Evolutionary conservation across 2,113 vertebrate species (phyloP), one percentile per base, ranked within the genome.

Genomic region (Grus americana): DNA sequence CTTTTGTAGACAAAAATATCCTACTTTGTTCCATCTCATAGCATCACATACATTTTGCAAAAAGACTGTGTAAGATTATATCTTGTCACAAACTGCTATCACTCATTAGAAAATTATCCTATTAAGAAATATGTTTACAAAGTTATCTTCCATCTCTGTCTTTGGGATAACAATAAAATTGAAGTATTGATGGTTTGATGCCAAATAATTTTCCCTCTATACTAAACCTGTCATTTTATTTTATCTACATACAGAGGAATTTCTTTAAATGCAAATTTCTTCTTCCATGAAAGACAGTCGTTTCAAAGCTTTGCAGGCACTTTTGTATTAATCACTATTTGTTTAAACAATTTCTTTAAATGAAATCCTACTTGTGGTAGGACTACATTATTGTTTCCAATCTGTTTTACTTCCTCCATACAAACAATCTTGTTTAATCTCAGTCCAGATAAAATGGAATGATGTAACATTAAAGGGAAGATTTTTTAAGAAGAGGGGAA

Each of bases 181-280:
- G 79, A 93, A 87, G 79, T 67, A 66, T 72, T 12, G 10, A 79
- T 87, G 76, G 44, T 88, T 70, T 84, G 93, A 75, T 95, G 88
- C 38, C 79, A 76, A 74, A 55, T 90, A 80, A 47, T 89, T 95
- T 55, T 61, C 54, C 68, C 34, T 68, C 62, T 92, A 11, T 65
- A 66, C 29, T 47, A 84, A 76, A 61, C 27, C 54, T 82, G 75
- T 54, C 70, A 63, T 84, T 91, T 91, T 75, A 81, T 91, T 92
- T 79, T 59, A 68, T 86, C 88, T 93, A n/a, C 40, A n/a, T 32
- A 12, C 23, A 46, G 68, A 79, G 17, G 47, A 79, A 57, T 88
- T 88, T 90, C 44, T 95, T 92, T 91, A 91, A 90, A 87, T 79
- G 63, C 55, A 88, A 90, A 96, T 87, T 9, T 61, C 50, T 86